Base-by-base conservation (phyloP, 2,797 vertebrate species). In the Florisuga fusca region DNA sequence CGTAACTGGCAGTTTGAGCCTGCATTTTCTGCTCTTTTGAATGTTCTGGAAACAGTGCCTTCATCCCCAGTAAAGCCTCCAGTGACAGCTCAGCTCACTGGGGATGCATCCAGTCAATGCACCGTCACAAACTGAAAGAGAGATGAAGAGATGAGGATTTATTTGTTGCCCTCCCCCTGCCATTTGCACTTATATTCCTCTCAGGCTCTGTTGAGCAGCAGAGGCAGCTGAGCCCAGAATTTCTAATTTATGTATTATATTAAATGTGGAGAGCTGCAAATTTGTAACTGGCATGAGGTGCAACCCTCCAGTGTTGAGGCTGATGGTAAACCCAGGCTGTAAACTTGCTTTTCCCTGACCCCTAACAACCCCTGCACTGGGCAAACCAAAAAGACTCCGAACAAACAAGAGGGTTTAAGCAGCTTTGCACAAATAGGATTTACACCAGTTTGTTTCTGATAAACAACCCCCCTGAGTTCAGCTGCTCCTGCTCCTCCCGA, bases 401-500 rank as follows among this genome's bases (percentile, higher is more conserved):
- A 29, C 29, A 4, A 34, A 48, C 55, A 21, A 53, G 61, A 63
- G 86, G 58, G 7, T 58, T 92, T 92, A 87, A 92, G 93, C 91
- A 21, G 95, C 92, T 96, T 96, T 94, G 61, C 36, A n/a, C 78
- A 93, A 96, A 95, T 79, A 66, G 89, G 96, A 93, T 96, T 95
- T 85, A 78, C 31, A 71, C 31, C 57, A 10, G 64, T 48, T 87
- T 85, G 68, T 55, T 93, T 73, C 75, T 34, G 71, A 73, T 34
- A 63, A 93, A 84, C 84, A 89, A 48, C 19, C 34, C 19, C 51
- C 45, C 8, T 0, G 48, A 22, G 55, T 38, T 81, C 77, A 66
- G 86, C 80, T 77, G 55, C 91, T 81, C 61, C 76, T 34, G 16
- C 75, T 36, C 63, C 33, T 62, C 75, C 59, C 3, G 0, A 19